Percentiles rank a stretch among this genome's conserved stretches.
These are phyloP conservation scores for Drosophila paramelanica DNA, from an alignment of 2,888 invertebrate species.

Conservation along the genomic window DNA sequence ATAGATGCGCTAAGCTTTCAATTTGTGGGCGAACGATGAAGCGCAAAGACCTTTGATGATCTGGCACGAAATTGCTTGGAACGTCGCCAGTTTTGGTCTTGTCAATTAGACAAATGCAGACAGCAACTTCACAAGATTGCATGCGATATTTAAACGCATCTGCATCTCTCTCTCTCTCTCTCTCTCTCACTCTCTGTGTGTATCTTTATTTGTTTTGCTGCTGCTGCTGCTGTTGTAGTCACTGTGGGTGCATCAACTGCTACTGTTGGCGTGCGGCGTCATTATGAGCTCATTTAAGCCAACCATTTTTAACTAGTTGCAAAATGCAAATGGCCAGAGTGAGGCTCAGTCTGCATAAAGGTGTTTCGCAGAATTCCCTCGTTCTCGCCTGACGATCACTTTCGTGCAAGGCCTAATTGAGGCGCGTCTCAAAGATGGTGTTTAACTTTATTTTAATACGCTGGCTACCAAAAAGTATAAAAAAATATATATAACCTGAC, in stretches of 20 bases:
- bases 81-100: conserved; percentile 75
- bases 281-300: conserved; percentile 36
- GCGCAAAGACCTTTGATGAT: conserved; percentile 73
- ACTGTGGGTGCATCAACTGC: conserved; percentile 3
- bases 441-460: conserved; percentile 71
- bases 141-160: conserved; percentile 59
- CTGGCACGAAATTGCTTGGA: conserved; percentile 67
- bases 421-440: conserved; percentile 72
- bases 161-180: not conserved
- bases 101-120: conserved; percentile 71
- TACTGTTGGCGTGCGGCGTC: conserved; percentile 18
- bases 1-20: conserved; percentile 48
- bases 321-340: conserved; percentile 30
- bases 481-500: conserved; percentile 67
- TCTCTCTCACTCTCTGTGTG: not conserved
- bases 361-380: conserved; percentile 68
- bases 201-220: conserved; percentile 21
- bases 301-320: conserved; percentile 37
- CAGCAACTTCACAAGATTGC: conserved; percentile 74
- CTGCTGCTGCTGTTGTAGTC: conserved; percentile 8
- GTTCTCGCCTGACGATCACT: conserved; percentile 56
- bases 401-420: conserved; percentile 55
- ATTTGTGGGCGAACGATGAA: conserved; percentile 56
- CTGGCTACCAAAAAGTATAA: conserved; percentile 24
- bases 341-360: conserved; percentile 15